These are phyloP conservation scores for Sycophila texana DNA, from an alignment of 2,888 invertebrate genomes.

Conservation along the genomic window DNA sequence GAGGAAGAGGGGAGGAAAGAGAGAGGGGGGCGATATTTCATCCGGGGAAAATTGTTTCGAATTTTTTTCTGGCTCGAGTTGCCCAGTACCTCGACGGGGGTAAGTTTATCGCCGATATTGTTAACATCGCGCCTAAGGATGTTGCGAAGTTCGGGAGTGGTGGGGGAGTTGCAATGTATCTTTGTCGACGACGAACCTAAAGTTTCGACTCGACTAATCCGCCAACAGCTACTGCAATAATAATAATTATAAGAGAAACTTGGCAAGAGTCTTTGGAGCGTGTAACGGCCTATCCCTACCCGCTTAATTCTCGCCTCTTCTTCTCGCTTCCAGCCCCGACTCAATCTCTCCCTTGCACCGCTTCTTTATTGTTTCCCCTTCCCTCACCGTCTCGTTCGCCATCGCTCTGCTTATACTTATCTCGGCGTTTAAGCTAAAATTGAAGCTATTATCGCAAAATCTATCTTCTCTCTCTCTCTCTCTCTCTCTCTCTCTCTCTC, in stretches of 20 bases:
- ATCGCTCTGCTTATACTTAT: too few relatives aligned
- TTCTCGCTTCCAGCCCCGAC: not conserved
- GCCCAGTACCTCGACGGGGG: too few relatives aligned
- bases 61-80: too few relatives aligned
- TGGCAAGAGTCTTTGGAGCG: constrained; percentile 37
- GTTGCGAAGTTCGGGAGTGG: not conserved
- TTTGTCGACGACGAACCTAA: constrained; percentile 26
- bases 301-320: not conserved
- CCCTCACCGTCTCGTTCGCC: too few relatives aligned
- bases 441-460: too few relatives aligned
- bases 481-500: too few relatives aligned
- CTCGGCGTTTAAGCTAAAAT: too few relatives aligned
- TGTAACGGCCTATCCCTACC: constrained; percentile 19
- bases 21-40: too few relatives aligned
- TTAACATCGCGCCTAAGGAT: constrained; percentile 30
- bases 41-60: too few relatives aligned
- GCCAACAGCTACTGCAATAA: constrained; percentile 48
- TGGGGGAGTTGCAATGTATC: constrained; percentile 34
- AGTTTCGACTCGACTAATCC: constrained; percentile 52
- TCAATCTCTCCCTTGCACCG: not conserved
- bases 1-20: too few relatives aligned
- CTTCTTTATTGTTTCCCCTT: not conserved
- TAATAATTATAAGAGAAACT: constrained; percentile 50
- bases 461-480: too few relatives aligned
- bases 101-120: constrained; percentile 37